These are phyloP conservation scores for Limnodromus scolopaceus DNA, from an alignment of 2,797 vertebrate species.

Conservation along the genomic window DNA sequence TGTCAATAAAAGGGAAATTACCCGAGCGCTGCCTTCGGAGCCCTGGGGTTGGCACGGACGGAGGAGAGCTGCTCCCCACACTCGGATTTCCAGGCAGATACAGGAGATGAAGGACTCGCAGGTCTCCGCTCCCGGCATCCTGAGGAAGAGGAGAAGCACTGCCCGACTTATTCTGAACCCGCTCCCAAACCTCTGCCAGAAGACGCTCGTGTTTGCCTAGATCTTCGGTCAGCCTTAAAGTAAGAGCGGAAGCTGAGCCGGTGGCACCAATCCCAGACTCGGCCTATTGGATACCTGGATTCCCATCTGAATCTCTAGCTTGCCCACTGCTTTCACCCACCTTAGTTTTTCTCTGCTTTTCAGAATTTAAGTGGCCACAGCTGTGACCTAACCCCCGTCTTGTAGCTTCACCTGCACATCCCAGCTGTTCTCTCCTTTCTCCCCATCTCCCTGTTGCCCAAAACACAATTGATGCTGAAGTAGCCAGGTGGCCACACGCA, in stretches of 20 bases:
- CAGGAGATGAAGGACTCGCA: not conserved
- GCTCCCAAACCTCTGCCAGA: not conserved
- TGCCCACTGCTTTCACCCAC: not conserved
- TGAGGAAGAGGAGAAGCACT: not conserved
- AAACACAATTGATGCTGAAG: not conserved
- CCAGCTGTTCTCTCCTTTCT: not conserved
- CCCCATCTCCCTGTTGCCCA: not conserved
- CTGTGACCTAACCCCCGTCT: not conserved
- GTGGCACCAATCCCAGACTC: not conserved
- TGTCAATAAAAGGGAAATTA: not conserved
- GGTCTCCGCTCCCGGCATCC: not conserved
- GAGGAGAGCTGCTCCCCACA: not conserved
- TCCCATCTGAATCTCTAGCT: not conserved
- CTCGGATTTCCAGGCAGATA: not conserved
- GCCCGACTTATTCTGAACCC: not conserved
- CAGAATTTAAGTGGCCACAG: not conserved
- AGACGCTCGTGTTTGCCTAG: rapidly evolving
- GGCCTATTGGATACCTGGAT: not conserved
- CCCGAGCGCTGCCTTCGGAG: rapidly evolving
- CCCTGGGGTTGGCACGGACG: not conserved
- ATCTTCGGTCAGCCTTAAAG: not conserved
- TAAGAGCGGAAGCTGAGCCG: not conserved
- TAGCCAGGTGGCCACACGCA: rapidly evolving
- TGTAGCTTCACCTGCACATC: not conserved
- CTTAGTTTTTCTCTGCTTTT: not conserved